Base-by-base conservation (phyloP, 2,797 vertebrate genomes). In the Smutsia gigantea region DNA sequence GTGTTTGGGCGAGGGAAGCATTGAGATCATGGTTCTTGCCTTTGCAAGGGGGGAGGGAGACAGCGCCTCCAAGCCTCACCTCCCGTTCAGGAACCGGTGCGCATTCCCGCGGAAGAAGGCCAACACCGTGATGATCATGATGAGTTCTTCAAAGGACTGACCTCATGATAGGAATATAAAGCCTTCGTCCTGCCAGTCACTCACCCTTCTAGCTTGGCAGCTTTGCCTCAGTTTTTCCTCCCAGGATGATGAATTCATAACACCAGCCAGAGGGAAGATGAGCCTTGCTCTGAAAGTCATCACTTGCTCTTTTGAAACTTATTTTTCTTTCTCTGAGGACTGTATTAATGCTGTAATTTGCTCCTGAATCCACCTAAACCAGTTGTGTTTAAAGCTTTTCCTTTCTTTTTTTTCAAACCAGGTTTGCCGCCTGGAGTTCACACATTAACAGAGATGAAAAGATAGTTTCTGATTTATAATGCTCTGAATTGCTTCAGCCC, bases 341-440 rank as follows among this genome's bases (percentile, higher is more conserved):
- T 46, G 66, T 66, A 85, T 97, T 95, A 90, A 72, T 85, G 61
- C 90, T 93, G 25, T 93, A 72, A 96, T 98, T 97, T 96, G 74
- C 83, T 95, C 87, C 87, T 90, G 92, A 94, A 82, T 95, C 95
- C 92, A 79, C 59, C 59, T 94, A 94, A 87, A 21, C 97, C 93
- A 66, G 55, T 86, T 85, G n/a, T 82, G 75, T 96, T 97, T 79
- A 96, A 90, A 96, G 88, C 82, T 87, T 95, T 72, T 61, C 59
- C 77, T 72, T 78, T n/a, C 25, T 7, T 69, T n/a, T 23, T 93
- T n/a, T 51, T 17, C 8, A 82, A 86, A 59, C 17, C 69, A 66
- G 37, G 55, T 74, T 97, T 94, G 66, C 87, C 29, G 77, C 64
- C 75, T 1, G 59, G 34, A 78, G 64, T 95, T 97, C 87, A 10